These are phyloP conservation scores for Macrocentrus cingulum DNA, from an alignment of 1,140 invertebrate genomes.

Conservation along the genomic window DNA sequence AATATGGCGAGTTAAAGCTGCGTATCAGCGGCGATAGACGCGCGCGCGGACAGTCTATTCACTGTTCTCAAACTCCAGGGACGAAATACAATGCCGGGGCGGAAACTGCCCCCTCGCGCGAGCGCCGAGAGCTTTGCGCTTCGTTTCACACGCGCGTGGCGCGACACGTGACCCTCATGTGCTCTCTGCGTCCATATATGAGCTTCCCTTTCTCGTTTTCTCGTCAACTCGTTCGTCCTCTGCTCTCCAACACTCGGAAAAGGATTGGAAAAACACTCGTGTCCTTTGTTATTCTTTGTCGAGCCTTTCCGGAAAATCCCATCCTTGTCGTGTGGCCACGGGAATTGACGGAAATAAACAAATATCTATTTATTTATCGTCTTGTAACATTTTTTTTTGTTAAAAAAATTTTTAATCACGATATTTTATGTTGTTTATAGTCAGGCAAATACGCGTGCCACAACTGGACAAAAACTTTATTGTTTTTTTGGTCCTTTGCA, in stretches of 20 bases:
- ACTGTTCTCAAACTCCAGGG: neutral
- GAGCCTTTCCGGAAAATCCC: slow-evolving; percentile 5
- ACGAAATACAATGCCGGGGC: slow-evolving; percentile 2
- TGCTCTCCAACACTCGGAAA: neutral
- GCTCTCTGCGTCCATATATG: neutral
- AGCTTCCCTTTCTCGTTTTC: neutral
- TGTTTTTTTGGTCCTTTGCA: no score
- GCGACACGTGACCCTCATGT: slow-evolving; percentile 15
- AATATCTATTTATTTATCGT: no score
- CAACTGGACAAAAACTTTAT: no score
- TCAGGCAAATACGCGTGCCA: no score
- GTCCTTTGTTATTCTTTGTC: slow-evolving; percentile 5
- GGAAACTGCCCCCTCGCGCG: slow-evolving; percentile 12
- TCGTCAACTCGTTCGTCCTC: neutral
- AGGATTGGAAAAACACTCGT: slow-evolving; percentile 14
- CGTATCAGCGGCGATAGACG: slow-evolving; percentile 14
- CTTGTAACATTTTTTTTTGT: no score
- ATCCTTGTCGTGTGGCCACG: neutral
- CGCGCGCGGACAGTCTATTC: neutral
- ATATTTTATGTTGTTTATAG: no score
- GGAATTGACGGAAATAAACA: no score
- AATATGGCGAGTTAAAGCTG: slow-evolving; percentile 37
- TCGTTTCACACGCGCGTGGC: slow-evolving; percentile 10
- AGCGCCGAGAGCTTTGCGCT: no score
- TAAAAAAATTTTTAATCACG: no score